Percentiles rank a stretch among this genome's conserved stretches.
Conservation (phyloP, 2,888 invertebrate species). For the Leucozona laternaria region DNA sequence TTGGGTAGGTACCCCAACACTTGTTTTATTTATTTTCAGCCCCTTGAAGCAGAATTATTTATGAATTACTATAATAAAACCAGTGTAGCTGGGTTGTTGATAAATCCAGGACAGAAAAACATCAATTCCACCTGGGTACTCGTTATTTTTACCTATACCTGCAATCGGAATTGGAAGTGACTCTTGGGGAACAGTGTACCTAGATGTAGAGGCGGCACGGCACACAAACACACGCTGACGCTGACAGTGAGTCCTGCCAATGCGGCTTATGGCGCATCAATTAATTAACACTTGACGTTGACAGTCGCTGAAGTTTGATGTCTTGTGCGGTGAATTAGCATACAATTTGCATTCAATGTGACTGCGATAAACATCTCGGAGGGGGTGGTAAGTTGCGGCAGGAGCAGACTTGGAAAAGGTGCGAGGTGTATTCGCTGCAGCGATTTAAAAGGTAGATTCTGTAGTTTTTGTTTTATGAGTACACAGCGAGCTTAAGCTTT, state of each 20-base stretch:
- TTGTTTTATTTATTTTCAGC: background rate
- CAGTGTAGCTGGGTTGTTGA: background rate
- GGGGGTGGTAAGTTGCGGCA: conserved; percentile 31
- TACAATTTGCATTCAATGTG: conserved; percentile 74
- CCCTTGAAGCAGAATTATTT: background rate
- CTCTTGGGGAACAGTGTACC: conserved; percentile 31
- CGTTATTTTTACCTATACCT: background rate
- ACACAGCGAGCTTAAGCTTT: background rate
- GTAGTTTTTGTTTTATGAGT: conserved; percentile 45
- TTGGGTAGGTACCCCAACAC: background rate
- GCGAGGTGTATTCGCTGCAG: conserved; percentile 31
- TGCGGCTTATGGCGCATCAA: conserved; percentile 74
- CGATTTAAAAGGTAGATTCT: conserved; percentile 39
- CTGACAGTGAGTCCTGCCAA: conserved; percentile 50
- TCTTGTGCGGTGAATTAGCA: conserved; percentile 72
- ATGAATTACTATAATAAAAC: background rate
- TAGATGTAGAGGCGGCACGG: conserved; percentile 4
- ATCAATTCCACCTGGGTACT: conserved; percentile 1
- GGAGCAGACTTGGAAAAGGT: background rate
- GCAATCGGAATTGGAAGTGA: background rate
- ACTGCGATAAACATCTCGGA: conserved; percentile 62
- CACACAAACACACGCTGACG: conserved; percentile 15
- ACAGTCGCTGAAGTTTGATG: conserved; percentile 73
- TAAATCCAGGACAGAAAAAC: background rate
- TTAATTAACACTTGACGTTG: conserved; percentile 74